Evolutionary conservation across 2,113 vertebrate genomes (phyloP).

Genomic region (Gallinago jamesoni): DNA sequence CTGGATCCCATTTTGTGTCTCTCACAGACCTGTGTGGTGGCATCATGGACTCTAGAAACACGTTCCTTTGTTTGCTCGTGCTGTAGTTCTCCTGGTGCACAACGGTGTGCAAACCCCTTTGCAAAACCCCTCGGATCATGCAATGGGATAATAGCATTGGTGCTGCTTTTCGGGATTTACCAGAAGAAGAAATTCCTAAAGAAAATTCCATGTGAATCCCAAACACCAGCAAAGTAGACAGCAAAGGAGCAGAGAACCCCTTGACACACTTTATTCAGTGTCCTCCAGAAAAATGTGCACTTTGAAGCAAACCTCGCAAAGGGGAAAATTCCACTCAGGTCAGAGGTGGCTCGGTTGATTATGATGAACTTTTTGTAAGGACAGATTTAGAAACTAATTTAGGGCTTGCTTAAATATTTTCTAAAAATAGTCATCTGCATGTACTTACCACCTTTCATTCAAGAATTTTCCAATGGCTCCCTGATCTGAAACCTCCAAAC

Average conservation of each 20-base stretch:
- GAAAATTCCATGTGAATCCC: not conserved
- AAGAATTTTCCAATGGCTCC: not conserved
- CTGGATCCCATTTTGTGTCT: rapidly evolving
- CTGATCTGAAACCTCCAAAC: not conserved
- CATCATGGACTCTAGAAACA: rapidly evolving
- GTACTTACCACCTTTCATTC: not conserved
- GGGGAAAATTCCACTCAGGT: slow-evolving; percentile 21
- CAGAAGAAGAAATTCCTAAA: not conserved
- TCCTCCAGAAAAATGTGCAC: not conserved
- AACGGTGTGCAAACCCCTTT: not conserved
- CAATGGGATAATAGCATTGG: rapidly evolving
- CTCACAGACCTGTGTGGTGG: not conserved
- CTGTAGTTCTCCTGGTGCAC: not conserved
- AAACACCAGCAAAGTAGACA: not conserved
- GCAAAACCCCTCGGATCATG: not conserved
- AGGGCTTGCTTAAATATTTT: slow-evolving; percentile 16
- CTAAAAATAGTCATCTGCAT: slow-evolving; percentile 9
- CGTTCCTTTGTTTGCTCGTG: rapidly evolving
- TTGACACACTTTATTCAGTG: not conserved
- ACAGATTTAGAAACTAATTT: slow-evolving; percentile 57
- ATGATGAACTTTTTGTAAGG: not conserved
- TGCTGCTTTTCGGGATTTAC: not conserved
- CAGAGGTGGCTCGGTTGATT: not conserved
- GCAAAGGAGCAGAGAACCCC: not conserved
- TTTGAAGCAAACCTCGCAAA: not conserved